Evolutionary conservation across 2,797 vertebrate genomes (phyloP).

Genomic region (Microctenopoma lineatum): DNA sequence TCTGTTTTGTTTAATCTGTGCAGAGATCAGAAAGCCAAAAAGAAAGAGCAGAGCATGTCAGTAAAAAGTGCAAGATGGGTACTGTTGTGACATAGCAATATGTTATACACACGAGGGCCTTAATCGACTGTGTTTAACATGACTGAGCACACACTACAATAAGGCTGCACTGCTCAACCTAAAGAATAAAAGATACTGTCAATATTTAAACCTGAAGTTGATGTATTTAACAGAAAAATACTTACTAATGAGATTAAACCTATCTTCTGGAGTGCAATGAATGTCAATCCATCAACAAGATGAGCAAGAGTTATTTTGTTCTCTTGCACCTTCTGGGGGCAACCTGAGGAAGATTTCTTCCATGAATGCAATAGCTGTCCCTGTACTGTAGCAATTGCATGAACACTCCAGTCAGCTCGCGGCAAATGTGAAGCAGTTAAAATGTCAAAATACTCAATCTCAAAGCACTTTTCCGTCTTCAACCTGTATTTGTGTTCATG

Average conservation of each 20-base stretch:
- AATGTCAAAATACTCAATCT: neutral
- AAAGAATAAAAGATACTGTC: neutral
- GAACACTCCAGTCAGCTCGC: neutral
- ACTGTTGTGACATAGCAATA: constrained; percentile 20
- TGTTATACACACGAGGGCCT: neutral
- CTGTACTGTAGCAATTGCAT: neutral
- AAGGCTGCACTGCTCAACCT: no score
- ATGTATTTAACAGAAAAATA: neutral
- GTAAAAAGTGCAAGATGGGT: constrained; percentile 28
- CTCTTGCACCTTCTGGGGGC: no score
- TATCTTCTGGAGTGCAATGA: neutral
- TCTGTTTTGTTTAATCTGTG: constrained; percentile 39
- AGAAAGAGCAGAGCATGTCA: constrained; percentile 22
- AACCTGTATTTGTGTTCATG: neutral
- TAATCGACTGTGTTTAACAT: neutral
- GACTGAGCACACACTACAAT: no score
- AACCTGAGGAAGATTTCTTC: no score
- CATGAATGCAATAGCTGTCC: no score
- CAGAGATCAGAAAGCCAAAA: constrained; percentile 44
- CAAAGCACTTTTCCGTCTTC: neutral
- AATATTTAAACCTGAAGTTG: neutral
- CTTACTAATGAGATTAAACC: neutral
- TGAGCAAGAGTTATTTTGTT: no score
- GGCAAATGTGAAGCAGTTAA: neutral
- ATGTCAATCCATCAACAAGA: neutral